Percentiles rank a stretch among this genome's conserved stretches.
Evolutionary conservation across 2,888 invertebrate genomes (phyloP).

Genomic region (Chymomyza caudatula): DNA sequence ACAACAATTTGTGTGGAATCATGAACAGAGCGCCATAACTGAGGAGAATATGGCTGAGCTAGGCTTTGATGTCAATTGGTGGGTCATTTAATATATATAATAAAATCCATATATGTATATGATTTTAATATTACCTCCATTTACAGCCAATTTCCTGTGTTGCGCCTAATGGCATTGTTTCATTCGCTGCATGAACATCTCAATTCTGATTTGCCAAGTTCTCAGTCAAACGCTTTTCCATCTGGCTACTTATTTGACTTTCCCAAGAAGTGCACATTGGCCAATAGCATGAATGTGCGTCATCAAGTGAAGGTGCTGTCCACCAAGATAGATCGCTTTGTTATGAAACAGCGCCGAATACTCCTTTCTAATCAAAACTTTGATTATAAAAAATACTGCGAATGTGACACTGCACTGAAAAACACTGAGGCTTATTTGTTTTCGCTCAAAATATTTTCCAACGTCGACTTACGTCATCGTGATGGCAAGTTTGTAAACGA

Average conservation of each 20-base stretch:
- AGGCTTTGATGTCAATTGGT: slow-evolving; percentile 42
- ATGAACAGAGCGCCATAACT: neutral
- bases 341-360: slow-evolving; percentile 42
- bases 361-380: slow-evolving; percentile 55
- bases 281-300: slow-evolving; percentile 61
- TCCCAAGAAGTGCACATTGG: slow-evolving; percentile 26
- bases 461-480: slow-evolving; percentile 59
- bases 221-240: slow-evolving; percentile 40
- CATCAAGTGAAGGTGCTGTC: slow-evolving; percentile 65
- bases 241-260: slow-evolving; percentile 46
- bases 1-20: slow-evolving; percentile 34
- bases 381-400: slow-evolving; percentile 50
- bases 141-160: neutral
- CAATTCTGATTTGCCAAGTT: slow-evolving; percentile 41
- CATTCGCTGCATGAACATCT: slow-evolving; percentile 59
- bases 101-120: neutral
- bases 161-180: slow-evolving; percentile 51
- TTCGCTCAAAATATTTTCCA: slow-evolving; percentile 33
- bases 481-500: slow-evolving; percentile 41
- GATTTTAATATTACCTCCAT: neutral
- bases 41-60: slow-evolving; percentile 29
- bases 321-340: slow-evolving; percentile 54
- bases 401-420: slow-evolving; percentile 53
- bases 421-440: slow-evolving; percentile 4
- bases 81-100: slow-evolving; percentile 21